Conservation (phyloP, 2,113 vertebrate species). For the Orcinus orca region DNA sequence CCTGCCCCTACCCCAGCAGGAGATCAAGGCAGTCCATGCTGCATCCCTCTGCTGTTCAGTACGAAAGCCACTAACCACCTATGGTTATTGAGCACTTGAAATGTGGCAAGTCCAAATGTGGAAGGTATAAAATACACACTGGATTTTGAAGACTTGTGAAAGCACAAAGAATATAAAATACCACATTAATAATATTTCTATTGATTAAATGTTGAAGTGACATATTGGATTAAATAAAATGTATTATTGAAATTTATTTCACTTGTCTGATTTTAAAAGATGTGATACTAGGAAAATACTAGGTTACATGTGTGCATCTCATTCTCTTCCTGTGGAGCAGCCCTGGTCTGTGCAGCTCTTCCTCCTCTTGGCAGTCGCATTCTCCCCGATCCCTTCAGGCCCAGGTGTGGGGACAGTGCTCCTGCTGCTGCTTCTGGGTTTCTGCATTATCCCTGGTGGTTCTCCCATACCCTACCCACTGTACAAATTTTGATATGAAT, state of each 20-base stretch:
- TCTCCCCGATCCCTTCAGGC: neutral
- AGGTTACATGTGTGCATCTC: neutral
- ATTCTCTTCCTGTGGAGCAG: neutral
- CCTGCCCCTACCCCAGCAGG: neutral
- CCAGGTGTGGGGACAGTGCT: neutral
- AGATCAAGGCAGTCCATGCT: neutral
- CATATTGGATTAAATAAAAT: neutral
- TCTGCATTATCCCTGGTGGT: neutral
- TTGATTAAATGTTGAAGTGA: constrained; percentile 1
- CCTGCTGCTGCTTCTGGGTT: neutral
- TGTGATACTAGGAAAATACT: neutral
- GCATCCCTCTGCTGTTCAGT: neutral
- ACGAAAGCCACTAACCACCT: neutral
- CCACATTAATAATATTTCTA: neutral
- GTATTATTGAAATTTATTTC: neutral
- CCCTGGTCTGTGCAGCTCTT: neutral
- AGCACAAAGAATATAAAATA: neutral
- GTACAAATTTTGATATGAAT: neutral
- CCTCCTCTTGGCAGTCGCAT: neutral
- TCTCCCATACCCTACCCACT: neutral
- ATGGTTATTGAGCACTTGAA: neutral
- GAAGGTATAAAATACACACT: neutral
- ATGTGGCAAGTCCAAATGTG: neutral
- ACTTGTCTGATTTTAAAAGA: neutral
- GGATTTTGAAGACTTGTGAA: neutral